phyloP scores from a whole-genome alignment of 1,140 invertebrate genomes.

The Drosophila neocordata region DNA sequence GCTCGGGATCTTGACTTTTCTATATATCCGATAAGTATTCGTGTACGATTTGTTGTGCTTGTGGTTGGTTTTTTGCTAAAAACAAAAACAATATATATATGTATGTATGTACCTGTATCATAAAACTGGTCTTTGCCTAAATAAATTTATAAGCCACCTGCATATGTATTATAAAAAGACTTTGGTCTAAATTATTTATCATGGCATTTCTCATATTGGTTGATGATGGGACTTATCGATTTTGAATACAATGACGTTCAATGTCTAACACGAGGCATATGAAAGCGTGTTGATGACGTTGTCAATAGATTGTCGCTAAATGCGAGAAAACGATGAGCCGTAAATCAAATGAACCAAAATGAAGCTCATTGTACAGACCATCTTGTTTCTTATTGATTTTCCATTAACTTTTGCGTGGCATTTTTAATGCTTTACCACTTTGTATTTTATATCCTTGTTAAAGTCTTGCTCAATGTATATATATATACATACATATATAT shows the following conservation, averaged over 20 bases:
- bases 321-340: neutral
- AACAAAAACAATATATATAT: neutral
- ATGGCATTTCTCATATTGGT: neutral
- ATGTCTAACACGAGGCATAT: neutral
- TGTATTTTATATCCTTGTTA: conserved; percentile 38
- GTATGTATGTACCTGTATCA: no score
- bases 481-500: no score
- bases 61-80: conserved; percentile 1
- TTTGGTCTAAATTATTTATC: conserved; percentile 29
- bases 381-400: conserved; percentile 59
- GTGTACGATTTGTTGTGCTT: neutral
- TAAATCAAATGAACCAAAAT: conserved; percentile 33
- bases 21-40: conserved; percentile 1
- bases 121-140: neutral
- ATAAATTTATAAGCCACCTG: neutral
- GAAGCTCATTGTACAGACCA: conserved; percentile 1
- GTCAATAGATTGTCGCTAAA: conserved; percentile 3
- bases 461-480: neutral
- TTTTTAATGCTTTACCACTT: conserved; percentile 51
- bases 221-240: conserved; percentile 7
- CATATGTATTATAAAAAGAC: conserved; percentile 1
- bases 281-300: conserved; percentile 14
- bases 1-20: neutral
- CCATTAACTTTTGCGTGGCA: conserved; percentile 72
- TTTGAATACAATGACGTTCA: neutral